Evolutionary conservation across 2,113 vertebrate species (phyloP).

Genomic region (Toxotes chatareus): DNA sequence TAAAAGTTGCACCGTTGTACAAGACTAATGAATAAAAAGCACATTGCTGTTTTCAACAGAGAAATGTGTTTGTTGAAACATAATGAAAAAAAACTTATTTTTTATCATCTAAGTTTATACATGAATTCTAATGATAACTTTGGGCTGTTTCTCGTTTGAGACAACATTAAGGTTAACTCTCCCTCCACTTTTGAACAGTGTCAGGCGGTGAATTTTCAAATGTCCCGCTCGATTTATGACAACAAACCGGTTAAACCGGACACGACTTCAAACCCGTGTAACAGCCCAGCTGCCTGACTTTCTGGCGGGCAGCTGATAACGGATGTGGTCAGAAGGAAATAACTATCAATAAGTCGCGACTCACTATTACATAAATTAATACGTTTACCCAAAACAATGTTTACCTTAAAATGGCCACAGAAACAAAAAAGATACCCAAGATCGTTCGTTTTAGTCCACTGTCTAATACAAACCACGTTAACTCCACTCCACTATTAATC

Average conservation of each 20-base stretch:
- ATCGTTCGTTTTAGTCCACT: not conserved
- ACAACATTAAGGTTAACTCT: slow-evolving; percentile 17
- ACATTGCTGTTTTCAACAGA: not conserved
- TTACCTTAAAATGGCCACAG: accelerated
- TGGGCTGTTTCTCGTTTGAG: not conserved
- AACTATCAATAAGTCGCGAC: not conserved
- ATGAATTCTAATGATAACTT: not conserved
- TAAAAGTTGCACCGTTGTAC: too few species aligned
- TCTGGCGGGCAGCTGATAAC: slow-evolving; percentile 51
- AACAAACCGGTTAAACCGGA: slow-evolving; percentile 50
- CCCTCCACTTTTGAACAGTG: slow-evolving; percentile 71
- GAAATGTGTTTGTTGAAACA: not conserved
- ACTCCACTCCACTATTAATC: not conserved
- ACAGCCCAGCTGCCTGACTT: not conserved
- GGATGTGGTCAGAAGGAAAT: not conserved
- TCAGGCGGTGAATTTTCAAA: slow-evolving; percentile 81
- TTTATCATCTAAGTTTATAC: not conserved
- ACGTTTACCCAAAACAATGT: accelerated
- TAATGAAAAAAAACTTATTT: not conserved
- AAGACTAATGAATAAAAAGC: not conserved
- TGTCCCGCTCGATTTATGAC: slow-evolving; percentile 82
- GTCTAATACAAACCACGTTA: not conserved
- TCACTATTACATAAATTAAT: not conserved
- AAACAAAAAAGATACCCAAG: not conserved
- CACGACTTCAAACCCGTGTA: not conserved